Evolutionary conservation across 1,140 invertebrate genomes (phyloP).

Genomic region (Cephus cinctus): DNA sequence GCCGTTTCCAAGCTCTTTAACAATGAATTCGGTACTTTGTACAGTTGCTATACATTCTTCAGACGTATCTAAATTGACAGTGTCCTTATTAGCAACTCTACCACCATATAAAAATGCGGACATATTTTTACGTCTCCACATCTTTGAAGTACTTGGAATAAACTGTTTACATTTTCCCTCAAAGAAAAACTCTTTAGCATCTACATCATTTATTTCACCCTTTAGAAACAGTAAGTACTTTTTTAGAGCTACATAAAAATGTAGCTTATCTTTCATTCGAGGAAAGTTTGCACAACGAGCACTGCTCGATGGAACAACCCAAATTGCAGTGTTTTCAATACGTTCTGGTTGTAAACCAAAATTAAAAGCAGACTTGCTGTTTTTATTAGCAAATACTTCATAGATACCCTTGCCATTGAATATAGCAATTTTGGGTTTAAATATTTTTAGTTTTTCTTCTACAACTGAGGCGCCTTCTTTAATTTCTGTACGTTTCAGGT

Average conservation of each 20-base stretch:
- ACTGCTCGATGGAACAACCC: conserved; percentile 53
- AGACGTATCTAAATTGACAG: conserved; percentile 29
- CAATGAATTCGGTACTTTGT: not conserved
- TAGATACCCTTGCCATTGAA: conserved; percentile 55
- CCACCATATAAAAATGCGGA: conserved; percentile 43
- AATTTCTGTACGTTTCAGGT: conserved; percentile 44
- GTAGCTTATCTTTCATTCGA: conserved; percentile 48
- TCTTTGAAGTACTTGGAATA: conserved; percentile 42
- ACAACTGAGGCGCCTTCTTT: conserved; percentile 40
- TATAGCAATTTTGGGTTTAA: conserved; percentile 47
- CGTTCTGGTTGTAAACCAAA: conserved; percentile 46
- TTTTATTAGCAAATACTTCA: conserved; percentile 40
- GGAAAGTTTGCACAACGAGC: conserved; percentile 52
- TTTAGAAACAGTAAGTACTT: conserved; percentile 45
- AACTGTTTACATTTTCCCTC: conserved; percentile 40
- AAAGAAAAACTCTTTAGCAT: conserved; percentile 41
- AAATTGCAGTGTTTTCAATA: conserved; percentile 41
- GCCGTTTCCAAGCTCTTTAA: conserved; percentile 4
- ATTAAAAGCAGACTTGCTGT: conserved; percentile 29
- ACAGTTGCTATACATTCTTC: not conserved
- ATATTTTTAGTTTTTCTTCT: conserved; percentile 40
- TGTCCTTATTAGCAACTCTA: conserved; percentile 44
- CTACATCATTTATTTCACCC: conserved; percentile 35
- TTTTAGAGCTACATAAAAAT: conserved; percentile 46
- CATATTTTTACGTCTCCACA: conserved; percentile 44